Evolutionary conservation across 2,797 vertebrate species (phyloP), one percentile per base, ranked within the genome.

Genomic region (Dendrocincla tyrannina): DNA sequence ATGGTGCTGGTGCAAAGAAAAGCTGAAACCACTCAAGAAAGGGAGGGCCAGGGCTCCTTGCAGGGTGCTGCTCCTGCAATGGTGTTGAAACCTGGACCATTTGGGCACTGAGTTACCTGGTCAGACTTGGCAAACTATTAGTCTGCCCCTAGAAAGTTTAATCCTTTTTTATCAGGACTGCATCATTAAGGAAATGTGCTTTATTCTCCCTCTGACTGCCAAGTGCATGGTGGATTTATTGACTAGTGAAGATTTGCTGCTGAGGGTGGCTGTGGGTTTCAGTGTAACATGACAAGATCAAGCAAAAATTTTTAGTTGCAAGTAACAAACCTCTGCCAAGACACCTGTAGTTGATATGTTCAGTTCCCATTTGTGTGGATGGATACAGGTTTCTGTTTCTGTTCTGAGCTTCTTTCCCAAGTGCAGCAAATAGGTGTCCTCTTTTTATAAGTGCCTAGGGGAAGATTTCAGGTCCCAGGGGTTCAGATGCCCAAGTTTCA

Each of bases 361-460:
- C 62, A 13, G 25, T 81, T 94, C 72, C 86, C 11, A 4, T 70
- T 73, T 60, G 47, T 70, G 4, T 30, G 59, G 80, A 19, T 30
- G 59, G 80, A 19, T 55, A 11, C 28, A 76, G 46, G 69, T 85
- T 87, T 55, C 18, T 46, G 11, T 55, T 88, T 64, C 46, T 6
- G 2, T 78, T 88, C 46, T 76, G 66, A 53, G 33, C 25, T 89
- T 73, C 47, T 88, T 83, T 80, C 33, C 56, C 33, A 63, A 91
- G 50, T 72, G 58, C 74, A 92, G 80, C 73, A 78, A 58, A 70
- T 33, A 15, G 24, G 41, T 83, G 46, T 93, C 32, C 70, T 79
- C 52, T 88, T 79, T 83, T 72, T 47, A 3, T 44, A 84, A 93
- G 89, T 95, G 96, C 95, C 87, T 96, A 4, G 5, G 68, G 60